Conservation (phyloP, 2,888 invertebrate genomes). For the Pseudanteris insignis region DNA sequence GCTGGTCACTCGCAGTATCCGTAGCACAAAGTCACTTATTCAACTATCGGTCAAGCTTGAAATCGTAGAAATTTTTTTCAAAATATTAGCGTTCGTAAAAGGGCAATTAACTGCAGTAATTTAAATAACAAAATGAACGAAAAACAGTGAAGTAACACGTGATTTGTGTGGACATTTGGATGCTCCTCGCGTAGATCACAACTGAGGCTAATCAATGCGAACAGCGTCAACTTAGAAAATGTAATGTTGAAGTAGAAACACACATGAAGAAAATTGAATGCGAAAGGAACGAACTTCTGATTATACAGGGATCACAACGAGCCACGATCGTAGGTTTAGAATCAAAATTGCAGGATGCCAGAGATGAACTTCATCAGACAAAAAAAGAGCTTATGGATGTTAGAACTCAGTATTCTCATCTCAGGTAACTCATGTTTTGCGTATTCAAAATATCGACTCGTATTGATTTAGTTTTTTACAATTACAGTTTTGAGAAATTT, state of each 20-base stretch:
- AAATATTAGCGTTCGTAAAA: too few species aligned
- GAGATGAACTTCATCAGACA: conserved; percentile 67
- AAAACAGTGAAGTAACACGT: conserved; percentile 28
- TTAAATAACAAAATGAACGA: not conserved
- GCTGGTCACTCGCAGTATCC: conserved; percentile 8
- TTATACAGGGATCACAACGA: conserved; percentile 68
- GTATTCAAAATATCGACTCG: too few species aligned
- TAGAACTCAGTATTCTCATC: conserved; percentile 69
- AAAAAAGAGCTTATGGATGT: conserved; percentile 70
- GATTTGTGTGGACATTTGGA: conserved; percentile 34
- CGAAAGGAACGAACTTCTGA: conserved; percentile 70
- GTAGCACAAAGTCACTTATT: conserved; percentile 9
- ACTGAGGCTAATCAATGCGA: conserved; percentile 68
- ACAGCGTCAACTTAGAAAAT: conserved; percentile 67
- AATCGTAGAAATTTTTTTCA: too few species aligned
- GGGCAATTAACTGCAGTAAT: too few species aligned
- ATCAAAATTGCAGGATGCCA: conserved; percentile 69
- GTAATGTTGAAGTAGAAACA: conserved; percentile 68
- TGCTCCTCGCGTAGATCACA: conserved; percentile 53
- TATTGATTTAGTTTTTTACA: too few species aligned
- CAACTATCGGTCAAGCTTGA: not conserved
- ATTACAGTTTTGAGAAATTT: too few species aligned
- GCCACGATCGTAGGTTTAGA: conserved; percentile 69
- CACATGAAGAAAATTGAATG: conserved; percentile 69
- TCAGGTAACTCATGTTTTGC: conserved; percentile 67